A percentile compares a stretch with the other conserved stretches of the same genome.
These are phyloP conservation scores for Didymodactylos carnosus DNA, from an alignment of 2,888 invertebrate species.

Conservation along the genomic window DNA sequence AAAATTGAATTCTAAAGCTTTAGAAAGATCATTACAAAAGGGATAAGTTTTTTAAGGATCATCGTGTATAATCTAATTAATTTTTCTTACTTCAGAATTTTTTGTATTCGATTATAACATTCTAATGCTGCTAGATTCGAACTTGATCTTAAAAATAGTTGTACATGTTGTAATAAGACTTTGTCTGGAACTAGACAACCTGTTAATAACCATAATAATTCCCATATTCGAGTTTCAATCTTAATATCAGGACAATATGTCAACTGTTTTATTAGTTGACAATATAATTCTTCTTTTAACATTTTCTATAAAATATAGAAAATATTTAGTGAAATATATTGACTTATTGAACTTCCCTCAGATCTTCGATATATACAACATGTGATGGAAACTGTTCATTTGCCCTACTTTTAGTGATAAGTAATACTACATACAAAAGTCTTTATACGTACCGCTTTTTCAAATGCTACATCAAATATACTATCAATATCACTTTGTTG, in stretches of 20 bases:
- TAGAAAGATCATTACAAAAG: too few species aligned
- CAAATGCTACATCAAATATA: slow-evolving; percentile 5
- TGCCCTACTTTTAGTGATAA: too few species aligned
- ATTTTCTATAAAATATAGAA: slow-evolving; percentile 37
- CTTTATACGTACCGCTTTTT: not conserved
- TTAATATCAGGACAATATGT: slow-evolving; percentile 81
- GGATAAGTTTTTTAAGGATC: too few species aligned
- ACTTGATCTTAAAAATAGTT: not conserved
- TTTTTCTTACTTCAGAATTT: not conserved
- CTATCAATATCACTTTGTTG: not conserved
- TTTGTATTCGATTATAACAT: not conserved
- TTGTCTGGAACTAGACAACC: slow-evolving; percentile 79
- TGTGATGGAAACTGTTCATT: too few species aligned
- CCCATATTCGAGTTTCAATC: slow-evolving; percentile 88
- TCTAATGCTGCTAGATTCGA: not conserved
- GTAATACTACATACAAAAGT: too few species aligned
- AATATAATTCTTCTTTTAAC: slow-evolving; percentile 86
- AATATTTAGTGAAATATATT: not conserved
- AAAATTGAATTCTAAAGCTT: too few species aligned
- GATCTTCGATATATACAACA: too few species aligned
- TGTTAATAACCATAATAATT: slow-evolving; percentile 90
- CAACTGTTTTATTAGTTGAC: slow-evolving; percentile 92
- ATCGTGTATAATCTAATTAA: not conserved
- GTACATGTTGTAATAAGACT: not conserved
- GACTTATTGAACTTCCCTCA: not conserved